phyloP scores from a whole-genome alignment of 1,140 invertebrate species.

The Bombus picipes region DNA sequence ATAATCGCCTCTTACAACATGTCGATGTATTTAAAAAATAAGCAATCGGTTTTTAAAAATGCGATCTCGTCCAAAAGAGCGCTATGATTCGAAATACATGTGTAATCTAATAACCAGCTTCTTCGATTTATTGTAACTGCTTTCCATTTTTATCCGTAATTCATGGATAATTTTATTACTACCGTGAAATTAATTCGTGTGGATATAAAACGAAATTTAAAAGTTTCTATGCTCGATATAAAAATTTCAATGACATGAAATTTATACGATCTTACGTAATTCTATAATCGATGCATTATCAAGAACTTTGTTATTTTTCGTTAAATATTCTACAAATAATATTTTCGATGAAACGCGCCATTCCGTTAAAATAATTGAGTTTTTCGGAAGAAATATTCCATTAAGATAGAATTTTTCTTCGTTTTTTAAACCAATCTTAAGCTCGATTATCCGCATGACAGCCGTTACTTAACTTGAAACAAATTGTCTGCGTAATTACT shows the following conservation, averaged over 20 bases:
- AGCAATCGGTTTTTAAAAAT: too few relatives aligned
- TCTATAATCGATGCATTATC: not conserved
- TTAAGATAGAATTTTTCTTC: not conserved
- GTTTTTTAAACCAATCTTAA: not conserved
- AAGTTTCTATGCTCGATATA: not conserved
- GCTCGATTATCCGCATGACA: too few relatives aligned
- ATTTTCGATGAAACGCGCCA: not conserved
- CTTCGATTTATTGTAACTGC: too few relatives aligned
- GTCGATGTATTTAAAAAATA: too few relatives aligned
- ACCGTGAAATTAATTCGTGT: not conserved
- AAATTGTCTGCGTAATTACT: slow-evolving; percentile 5
- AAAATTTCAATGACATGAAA: not conserved
- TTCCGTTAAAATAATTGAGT: not conserved
- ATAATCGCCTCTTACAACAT: too few relatives aligned
- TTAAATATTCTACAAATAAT: not conserved
- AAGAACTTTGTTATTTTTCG: not conserved
- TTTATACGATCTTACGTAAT: not conserved
- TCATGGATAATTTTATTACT: not conserved
- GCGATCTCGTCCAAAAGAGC: too few relatives aligned
- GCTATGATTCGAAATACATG: too few relatives aligned
- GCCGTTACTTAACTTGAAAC: not conserved
- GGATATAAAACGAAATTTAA: not conserved
- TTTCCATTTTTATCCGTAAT: too few relatives aligned
- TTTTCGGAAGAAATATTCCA: not conserved
- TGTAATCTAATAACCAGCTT: too few relatives aligned